Percentiles rank a stretch among this genome's conserved stretches.
Conservation (phyloP, 2,797 vertebrate species). For the Halcyon badia region DNA sequence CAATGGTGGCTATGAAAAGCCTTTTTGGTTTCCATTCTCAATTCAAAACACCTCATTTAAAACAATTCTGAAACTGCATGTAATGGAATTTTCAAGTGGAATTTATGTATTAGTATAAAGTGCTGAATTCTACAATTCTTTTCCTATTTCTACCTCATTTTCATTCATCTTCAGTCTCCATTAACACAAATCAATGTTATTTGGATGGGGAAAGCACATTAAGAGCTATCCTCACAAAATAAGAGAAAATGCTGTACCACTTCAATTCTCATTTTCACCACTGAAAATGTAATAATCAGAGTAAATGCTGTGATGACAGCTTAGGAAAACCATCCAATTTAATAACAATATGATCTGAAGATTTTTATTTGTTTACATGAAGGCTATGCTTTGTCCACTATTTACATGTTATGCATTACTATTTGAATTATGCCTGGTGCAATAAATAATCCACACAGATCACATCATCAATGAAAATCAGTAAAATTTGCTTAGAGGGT, state of each 20-base stretch:
- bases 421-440: neutral
- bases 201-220: neutral
- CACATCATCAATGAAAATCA: neutral
- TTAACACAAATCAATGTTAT: neutral
- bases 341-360: neutral
- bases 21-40: neutral
- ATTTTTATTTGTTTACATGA: neutral
- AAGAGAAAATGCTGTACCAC: neutral
- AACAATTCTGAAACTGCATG: neutral
- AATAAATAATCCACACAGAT: neutral
- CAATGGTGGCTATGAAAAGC: rapidly evolving
- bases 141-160: neutral
- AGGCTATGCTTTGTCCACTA: neutral
- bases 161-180: neutral
- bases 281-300: neutral
- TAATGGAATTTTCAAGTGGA: neutral
- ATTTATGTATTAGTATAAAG: neutral
- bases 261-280: neutral
- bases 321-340: neutral
- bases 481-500: rapidly evolving
- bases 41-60: neutral
- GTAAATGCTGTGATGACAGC: neutral
- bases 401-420: neutral
- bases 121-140: neutral
- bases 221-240: neutral